Percentiles rank a stretch among this genome's conserved stretches.
These are phyloP conservation scores for Xylota sylvarum DNA, from an alignment of 2,888 invertebrate species.

Conservation along the genomic window DNA sequence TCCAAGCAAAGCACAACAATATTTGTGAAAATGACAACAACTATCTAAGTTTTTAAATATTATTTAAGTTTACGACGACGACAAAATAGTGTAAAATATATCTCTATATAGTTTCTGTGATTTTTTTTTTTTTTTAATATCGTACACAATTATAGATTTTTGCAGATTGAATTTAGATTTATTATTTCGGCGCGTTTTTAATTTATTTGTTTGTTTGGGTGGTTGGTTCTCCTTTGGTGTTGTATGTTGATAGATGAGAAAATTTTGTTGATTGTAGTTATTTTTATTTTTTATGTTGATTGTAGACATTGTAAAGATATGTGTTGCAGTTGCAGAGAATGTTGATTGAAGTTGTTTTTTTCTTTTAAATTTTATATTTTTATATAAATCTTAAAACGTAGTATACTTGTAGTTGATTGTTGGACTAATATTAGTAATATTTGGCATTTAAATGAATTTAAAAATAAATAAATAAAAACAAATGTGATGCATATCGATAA, in stretches of 20 bases:
- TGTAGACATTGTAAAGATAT: slow-evolving; percentile 26
- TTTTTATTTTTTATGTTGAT: slow-evolving; percentile 7
- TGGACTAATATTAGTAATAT: slow-evolving; percentile 1
- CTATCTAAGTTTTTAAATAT: not conserved
- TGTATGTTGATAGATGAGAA: slow-evolving; percentile 56
- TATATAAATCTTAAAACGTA: not conserved
- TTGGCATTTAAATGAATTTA: not conserved
- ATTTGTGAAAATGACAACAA: not conserved
- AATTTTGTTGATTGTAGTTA: slow-evolving; percentile 31
- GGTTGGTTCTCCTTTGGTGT: not conserved
- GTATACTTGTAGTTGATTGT: slow-evolving; percentile 4
- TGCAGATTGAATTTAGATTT: not conserved
- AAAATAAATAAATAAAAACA: not conserved
- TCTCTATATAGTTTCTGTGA: not conserved
- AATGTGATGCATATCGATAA: slow-evolving; percentile 25
- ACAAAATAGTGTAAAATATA: not conserved
- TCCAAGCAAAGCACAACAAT: not conserved
- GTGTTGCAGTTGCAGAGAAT: not conserved
- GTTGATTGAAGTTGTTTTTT: not conserved
- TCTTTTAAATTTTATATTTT: not conserved
- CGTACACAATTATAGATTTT: not conserved
- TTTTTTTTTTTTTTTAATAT: not conserved
- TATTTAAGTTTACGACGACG: slow-evolving; percentile 7
- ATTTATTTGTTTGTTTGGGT: not conserved
- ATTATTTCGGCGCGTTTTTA: no score